Percentiles rank a stretch among this genome's conserved stretches.
Conservation (phyloP, 2,888 invertebrate genomes). For the Eupithecia centaureata region DNA sequence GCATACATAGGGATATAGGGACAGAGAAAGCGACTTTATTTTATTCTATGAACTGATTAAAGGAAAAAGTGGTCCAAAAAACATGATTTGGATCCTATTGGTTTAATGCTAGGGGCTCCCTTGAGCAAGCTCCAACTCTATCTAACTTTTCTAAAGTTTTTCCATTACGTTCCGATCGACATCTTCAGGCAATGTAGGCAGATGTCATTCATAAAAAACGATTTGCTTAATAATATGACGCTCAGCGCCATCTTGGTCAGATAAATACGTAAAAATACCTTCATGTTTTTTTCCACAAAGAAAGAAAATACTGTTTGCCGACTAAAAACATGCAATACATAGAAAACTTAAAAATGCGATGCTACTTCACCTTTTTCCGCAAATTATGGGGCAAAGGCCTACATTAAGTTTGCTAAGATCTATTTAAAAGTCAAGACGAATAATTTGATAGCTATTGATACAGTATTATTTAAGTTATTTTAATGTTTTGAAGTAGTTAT, state of each 20-base stretch:
- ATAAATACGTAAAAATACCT: not conserved
- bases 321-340: not conserved
- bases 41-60: too few relatives aligned
- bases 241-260: not conserved
- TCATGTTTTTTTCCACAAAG: not conserved
- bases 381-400: too few relatives aligned
- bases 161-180: slow-evolving; percentile 51
- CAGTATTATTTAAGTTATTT: not conserved
- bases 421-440: too few relatives aligned
- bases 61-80: too few relatives aligned
- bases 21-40: too few relatives aligned
- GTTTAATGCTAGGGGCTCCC: slow-evolving; percentile 1
- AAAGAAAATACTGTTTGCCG: not conserved
- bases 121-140: slow-evolving; percentile 47
- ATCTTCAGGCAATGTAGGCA: slow-evolving; percentile 24
- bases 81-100: too few relatives aligned
- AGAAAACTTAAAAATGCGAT: too few relatives aligned
- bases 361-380: too few relatives aligned
- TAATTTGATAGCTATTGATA: not conserved
- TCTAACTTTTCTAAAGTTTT: slow-evolving; percentile 53
- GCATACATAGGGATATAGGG: too few relatives aligned
- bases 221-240: not conserved
- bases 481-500: too few relatives aligned
- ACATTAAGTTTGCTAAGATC: too few relatives aligned
- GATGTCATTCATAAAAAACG: slow-evolving; percentile 1